Percentiles rank a stretch among this genome's conserved stretches.
phyloP scores from a whole-genome alignment of 2,113 vertebrate genomes.

The Anarrhichthys ocellatus region DNA sequence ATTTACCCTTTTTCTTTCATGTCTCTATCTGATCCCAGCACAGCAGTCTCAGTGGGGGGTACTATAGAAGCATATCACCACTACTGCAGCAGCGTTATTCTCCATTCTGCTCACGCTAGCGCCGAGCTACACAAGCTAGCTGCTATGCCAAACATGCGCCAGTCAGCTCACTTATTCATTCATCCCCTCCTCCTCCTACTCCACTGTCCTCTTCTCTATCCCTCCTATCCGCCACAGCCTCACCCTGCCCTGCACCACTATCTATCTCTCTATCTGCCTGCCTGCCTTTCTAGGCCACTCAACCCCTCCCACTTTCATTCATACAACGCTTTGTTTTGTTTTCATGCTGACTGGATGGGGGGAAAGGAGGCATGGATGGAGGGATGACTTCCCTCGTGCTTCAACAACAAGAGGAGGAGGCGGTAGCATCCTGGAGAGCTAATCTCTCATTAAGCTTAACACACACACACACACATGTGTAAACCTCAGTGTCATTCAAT shows the following conservation, averaged over 20 bases:
- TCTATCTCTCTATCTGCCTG: conserved; percentile 70
- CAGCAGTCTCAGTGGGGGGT: conserved; percentile 15
- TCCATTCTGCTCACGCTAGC: conserved; percentile 56
- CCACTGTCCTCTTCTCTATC: conserved; percentile 43
- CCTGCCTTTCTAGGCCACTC: conserved; percentile 78
- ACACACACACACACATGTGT: conserved; percentile 30
- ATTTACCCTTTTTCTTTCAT: conserved; percentile 1
- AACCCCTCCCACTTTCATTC: conserved; percentile 81
- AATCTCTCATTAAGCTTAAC: conserved; percentile 64
- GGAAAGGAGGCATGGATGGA: conserved; percentile 44
- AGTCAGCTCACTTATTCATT: conserved; percentile 70
- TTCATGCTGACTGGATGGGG: conserved; percentile 56
- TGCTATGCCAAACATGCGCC: conserved; percentile 65
- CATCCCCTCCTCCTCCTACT: conserved; percentile 52
- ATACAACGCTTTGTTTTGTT: conserved; percentile 80
- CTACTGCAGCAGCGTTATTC: conserved; percentile 47
- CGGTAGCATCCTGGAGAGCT: conserved; percentile 63
- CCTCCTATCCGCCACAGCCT: conserved; percentile 63
- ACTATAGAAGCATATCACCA: conserved; percentile 6
- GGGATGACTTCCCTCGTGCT: conserved; percentile 62
- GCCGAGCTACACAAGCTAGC: conserved; percentile 47
- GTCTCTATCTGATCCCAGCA: background rate
- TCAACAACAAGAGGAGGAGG: conserved; percentile 60
- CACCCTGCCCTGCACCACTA: conserved; percentile 71
- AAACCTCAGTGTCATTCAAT: conserved; percentile 58